Base-by-base conservation (phyloP, 2,888 invertebrate species). In the Eristalinus aeneus region DNA sequence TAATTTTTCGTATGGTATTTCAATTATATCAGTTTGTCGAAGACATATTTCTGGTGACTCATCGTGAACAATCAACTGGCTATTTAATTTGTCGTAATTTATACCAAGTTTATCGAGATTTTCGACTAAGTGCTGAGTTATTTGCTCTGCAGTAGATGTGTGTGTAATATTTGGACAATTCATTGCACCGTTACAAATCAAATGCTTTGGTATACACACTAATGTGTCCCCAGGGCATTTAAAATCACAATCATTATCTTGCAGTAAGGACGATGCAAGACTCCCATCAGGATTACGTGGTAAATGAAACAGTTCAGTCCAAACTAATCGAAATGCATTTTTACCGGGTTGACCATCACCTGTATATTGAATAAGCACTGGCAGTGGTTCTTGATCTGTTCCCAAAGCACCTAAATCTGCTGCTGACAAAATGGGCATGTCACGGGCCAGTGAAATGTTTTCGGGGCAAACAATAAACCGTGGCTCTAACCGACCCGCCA, bases 241-340 rank as follows among this genome's bases (percentile, higher is more conserved):
- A 90, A 98, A 98, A 89, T 96, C 97, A 91, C 98, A 98, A 72
- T 89, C 89, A 71, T 94, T 94, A 89, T 96, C 96, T 36, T 95
- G 95, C 68, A 97, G 92, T 87, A 96, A 94, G 36, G 97, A 96
- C 0, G 96, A 96, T 94, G 96, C 96, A 46, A 96, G 91, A 27
- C 95, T 95, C 0, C 97, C 97, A 88, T 97, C 96, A 22, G 95
- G 95, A 92, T 97, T 97, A 88, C 97, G 94, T 0, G 97, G 97
- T 89, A 97, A 93, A 91, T 97, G 97, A 90, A 95, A 97, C 54
- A 97, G 93, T 89, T 97, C 97, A 1, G 97, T 97, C 97, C 97
- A 98, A 12, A 96, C 97, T 39, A 98, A 95, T 90, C 97, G 97
- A 90, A 98, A 97, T 11, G 97, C 96, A 10, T 97, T 97, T 80